phyloP scores from a whole-genome alignment of 2,797 vertebrate genomes.

The Acanthis flammea region DNA sequence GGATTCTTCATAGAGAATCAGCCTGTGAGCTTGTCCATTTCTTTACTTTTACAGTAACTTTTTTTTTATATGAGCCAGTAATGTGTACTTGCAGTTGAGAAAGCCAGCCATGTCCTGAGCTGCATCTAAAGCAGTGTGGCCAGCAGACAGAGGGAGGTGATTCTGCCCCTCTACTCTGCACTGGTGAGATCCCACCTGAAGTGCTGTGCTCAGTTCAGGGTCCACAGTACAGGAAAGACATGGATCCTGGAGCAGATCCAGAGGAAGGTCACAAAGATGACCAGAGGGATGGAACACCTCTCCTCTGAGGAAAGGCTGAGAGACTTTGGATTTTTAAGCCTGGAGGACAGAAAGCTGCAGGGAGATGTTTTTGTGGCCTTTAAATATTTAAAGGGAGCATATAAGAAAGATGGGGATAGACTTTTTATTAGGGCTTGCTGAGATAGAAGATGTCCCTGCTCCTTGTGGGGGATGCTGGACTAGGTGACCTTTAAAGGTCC shows the following conservation, averaged over 20 bases:
- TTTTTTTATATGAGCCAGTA: background rate
- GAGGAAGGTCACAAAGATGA: background rate
- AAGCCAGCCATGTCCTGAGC: fast-evolving
- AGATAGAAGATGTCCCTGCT: background rate
- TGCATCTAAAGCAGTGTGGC: background rate
- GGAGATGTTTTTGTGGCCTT: background rate
- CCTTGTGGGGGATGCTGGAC: background rate
- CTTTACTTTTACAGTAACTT: background rate
- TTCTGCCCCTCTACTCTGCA: background rate
- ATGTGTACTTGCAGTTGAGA: fast-evolving
- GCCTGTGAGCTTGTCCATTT: background rate
- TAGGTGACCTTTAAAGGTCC: background rate
- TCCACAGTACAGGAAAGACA: background rate
- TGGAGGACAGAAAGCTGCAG: background rate
- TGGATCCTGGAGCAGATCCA: fast-evolving
- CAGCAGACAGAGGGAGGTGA: background rate
- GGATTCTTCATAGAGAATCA: background rate
- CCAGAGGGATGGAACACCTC: background rate
- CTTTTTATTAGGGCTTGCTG: background rate
- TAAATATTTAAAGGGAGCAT: background rate
- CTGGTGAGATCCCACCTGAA: background rate
- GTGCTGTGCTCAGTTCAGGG: background rate
- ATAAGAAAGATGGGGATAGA: background rate
- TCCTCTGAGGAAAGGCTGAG: background rate
- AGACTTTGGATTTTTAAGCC: background rate